Evolutionary conservation across 2,797 vertebrate species (phyloP).

Genomic region (Furcifer pardalis): DNA sequence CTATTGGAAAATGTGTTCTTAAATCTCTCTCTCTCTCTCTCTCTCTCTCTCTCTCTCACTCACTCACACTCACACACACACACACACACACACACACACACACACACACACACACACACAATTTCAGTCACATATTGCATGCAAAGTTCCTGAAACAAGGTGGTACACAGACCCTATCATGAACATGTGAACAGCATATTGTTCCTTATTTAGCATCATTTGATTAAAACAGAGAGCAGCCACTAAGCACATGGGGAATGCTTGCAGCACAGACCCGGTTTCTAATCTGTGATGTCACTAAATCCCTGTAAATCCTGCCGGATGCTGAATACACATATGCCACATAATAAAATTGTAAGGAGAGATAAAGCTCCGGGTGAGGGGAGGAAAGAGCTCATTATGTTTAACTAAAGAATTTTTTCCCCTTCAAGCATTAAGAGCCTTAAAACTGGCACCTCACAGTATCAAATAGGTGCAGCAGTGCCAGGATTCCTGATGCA

Average conservation of each 20-base stretch:
- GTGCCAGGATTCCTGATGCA: conserved; percentile 34
- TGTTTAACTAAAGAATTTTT: conserved; percentile 73
- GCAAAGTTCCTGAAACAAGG: conserved; percentile 47
- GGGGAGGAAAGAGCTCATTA: conserved; percentile 69
- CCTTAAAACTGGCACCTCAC: conserved; percentile 57
- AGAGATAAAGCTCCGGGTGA: conserved; percentile 62
- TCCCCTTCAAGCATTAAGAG: conserved; percentile 66
- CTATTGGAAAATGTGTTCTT: conserved; percentile 58
- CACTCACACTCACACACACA: background rate
- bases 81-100: too few species aligned
- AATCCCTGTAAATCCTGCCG: conserved; percentile 58
- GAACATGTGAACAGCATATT: conserved; percentile 35
- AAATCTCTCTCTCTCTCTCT: too few species aligned
- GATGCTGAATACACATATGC: conserved; percentile 29
- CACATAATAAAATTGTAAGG: conserved; percentile 60
- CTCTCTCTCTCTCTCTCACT: too few species aligned
- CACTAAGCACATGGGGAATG: conserved; percentile 28
- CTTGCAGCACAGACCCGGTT: conserved; percentile 54
- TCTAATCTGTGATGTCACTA: conserved; percentile 63
- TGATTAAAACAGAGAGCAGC: conserved; percentile 36
- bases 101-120: background rate
- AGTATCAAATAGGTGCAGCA: conserved; percentile 56
- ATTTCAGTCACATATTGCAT: background rate
- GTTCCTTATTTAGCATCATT: conserved; percentile 12
- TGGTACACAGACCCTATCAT: rapidly evolving